Evolutionary conservation across 2,797 vertebrate species (phyloP).

Genomic region (Hypotaenidia okinawae): DNA sequence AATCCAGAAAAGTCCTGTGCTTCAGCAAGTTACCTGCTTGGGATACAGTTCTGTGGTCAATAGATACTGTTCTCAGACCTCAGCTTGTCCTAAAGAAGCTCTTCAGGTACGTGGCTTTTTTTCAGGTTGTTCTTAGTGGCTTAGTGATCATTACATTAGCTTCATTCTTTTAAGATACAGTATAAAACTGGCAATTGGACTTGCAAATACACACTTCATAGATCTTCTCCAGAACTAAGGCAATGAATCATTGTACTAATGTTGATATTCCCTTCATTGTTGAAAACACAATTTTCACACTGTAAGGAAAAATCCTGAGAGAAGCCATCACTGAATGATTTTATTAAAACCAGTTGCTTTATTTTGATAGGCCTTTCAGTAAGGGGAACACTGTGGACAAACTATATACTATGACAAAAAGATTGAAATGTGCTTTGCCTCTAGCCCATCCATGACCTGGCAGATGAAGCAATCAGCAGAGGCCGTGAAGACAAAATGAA

Average conservation of each 20-base stretch:
- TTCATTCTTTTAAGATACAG: not conserved
- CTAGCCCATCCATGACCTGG: slow-evolving; percentile 85
- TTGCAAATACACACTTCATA: not conserved
- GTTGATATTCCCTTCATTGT: not conserved
- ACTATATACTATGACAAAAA: not conserved
- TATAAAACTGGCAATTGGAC: not conserved
- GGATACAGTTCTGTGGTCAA: slow-evolving; percentile 84
- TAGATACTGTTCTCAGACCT: slow-evolving; percentile 77
- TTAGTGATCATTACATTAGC: not conserved
- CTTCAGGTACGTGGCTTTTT: slow-evolving; percentile 80
- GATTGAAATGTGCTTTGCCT: slow-evolving; percentile 4
- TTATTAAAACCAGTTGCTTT: not conserved
- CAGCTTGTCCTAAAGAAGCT: slow-evolving; percentile 75
- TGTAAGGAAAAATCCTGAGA: not conserved
- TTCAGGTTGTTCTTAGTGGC: not conserved
- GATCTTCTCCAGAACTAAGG: not conserved
- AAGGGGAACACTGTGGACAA: not conserved
- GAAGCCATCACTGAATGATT: not conserved
- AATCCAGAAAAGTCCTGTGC: slow-evolving; percentile 25
- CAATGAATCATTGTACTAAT: not conserved
- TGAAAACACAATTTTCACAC: not conserved
- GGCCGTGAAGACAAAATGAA: slow-evolving; percentile 80
- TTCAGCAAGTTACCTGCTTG: slow-evolving; percentile 80
- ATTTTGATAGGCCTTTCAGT: not conserved
- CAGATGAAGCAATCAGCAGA: slow-evolving; percentile 74